phyloP scores from a whole-genome alignment of 2,888 invertebrate species.

The Cephus pygmeus region DNA sequence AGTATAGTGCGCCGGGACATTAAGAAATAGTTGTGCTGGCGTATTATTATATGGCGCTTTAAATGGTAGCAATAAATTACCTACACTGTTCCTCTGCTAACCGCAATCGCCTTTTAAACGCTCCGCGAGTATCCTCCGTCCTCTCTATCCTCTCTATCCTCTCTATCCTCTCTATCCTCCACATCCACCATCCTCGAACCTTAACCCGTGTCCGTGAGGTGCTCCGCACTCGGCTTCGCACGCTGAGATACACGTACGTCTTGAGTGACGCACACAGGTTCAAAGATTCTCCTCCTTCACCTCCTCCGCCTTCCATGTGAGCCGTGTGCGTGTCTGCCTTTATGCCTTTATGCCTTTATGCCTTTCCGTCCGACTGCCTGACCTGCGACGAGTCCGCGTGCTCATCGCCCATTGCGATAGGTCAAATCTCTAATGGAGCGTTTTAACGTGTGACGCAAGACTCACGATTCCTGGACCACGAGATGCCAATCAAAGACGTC shows the following conservation, averaged over 20 bases:
- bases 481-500: not conserved
- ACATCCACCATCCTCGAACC: not conserved
- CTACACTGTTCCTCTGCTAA: constrained; percentile 46
- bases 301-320: not conserved
- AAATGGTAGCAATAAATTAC: constrained; percentile 61
- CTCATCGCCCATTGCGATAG: constrained; percentile 33
- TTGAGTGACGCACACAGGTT: not conserved
- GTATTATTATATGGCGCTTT: constrained; percentile 60
- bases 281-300: not conserved
- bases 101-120: constrained; percentile 56
- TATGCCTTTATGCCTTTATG: too few relatives aligned
- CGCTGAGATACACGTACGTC: not conserved
- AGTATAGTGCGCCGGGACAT: constrained; percentile 38
- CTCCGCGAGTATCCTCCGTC: constrained; percentile 31
- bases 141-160: not conserved
- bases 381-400: constrained; percentile 24
- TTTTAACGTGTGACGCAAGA: constrained; percentile 11
- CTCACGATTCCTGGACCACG: constrained; percentile 9
- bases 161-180: too few relatives aligned
- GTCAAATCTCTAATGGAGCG: constrained; percentile 26
- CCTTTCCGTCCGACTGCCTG: not conserved
- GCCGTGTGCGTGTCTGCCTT: constrained; percentile 18
- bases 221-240: not conserved
- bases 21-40: constrained; percentile 55
- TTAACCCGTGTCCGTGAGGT: not conserved